These are phyloP conservation scores for Albula glossodonta DNA, from an alignment of 2,113 vertebrate genomes.

Conservation along the genomic window DNA sequence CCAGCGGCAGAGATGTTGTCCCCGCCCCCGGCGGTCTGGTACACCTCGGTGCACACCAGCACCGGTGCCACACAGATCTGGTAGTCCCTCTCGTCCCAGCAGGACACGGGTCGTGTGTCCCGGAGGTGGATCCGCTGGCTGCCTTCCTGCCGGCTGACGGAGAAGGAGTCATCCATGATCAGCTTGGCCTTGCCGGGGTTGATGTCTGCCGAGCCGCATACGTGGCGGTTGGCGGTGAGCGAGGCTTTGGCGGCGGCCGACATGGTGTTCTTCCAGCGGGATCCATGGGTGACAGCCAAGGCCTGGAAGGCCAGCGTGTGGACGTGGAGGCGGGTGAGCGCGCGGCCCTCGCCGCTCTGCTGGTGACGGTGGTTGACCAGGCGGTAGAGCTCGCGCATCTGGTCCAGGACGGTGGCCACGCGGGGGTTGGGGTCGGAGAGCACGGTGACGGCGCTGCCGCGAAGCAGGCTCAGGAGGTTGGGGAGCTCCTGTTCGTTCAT, in stretches of 20 bases:
- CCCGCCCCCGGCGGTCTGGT: slow-evolving; percentile 80
- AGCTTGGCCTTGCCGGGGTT: slow-evolving; percentile 77
- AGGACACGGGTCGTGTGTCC: slow-evolving; percentile 75
- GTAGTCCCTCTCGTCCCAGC: slow-evolving; percentile 76
- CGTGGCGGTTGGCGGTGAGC: slow-evolving; percentile 80
- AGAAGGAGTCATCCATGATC: slow-evolving; percentile 83
- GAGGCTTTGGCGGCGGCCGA: slow-evolving; percentile 80
- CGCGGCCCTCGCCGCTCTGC: slow-evolving; percentile 32
- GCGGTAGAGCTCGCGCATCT: slow-evolving; percentile 79
- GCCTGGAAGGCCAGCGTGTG: slow-evolving; percentile 83
- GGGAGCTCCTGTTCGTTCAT: slow-evolving; percentile 85
- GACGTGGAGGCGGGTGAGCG: slow-evolving; percentile 76
- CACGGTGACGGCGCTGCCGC: slow-evolving; percentile 73
- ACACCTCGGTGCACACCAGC: slow-evolving; percentile 81
- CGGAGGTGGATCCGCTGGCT: slow-evolving; percentile 73
- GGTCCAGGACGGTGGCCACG: slow-evolving; percentile 78
- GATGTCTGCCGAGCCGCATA: slow-evolving; percentile 76
- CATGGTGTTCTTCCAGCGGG: slow-evolving; percentile 83
- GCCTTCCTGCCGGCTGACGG: slow-evolving; percentile 69
- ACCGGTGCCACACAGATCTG: slow-evolving; percentile 80
- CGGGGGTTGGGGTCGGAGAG: slow-evolving; percentile 80
- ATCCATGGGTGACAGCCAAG: slow-evolving; percentile 72
- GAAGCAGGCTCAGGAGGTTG: slow-evolving; percentile 75
- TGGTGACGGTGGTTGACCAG: slow-evolving; percentile 65
- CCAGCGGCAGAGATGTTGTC: slow-evolving; percentile 82